A percentile compares a stretch with the other conserved stretches of the same genome.
phyloP scores from a whole-genome alignment of 2,113 vertebrate genomes.

The Fulica atra region DNA sequence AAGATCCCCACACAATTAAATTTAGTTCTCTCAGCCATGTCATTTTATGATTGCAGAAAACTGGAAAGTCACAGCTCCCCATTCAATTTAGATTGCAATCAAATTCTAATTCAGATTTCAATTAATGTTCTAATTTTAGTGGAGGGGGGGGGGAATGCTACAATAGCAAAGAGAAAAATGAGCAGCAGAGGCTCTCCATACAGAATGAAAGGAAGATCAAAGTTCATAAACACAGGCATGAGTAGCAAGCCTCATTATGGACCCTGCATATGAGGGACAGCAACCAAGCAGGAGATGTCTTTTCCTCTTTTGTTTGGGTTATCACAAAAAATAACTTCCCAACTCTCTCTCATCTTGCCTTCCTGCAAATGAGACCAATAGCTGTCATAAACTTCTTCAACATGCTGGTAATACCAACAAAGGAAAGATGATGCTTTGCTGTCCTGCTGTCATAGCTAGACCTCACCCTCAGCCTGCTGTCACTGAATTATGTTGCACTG shows the following conservation, averaged over 20 bases:
- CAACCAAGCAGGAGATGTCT: not conserved
- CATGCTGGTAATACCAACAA: rapidly evolving
- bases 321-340: not conserved
- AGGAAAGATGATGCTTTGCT: not conserved
- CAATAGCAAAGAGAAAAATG: constrained; percentile 11
- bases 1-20: not conserved
- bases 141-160: not conserved
- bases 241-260: not conserved
- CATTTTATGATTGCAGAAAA: constrained; percentile 49
- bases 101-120: constrained; percentile 68
- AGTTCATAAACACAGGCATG: not conserved
- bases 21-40: constrained; percentile 22
- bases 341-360: not conserved
- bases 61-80: constrained; percentile 23
- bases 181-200: not conserved
- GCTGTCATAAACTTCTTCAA: not conserved
- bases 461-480: not conserved
- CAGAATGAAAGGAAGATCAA: constrained; percentile 30
- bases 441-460: not conserved
- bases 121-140: constrained; percentile 62
- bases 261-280: not conserved
- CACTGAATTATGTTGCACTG: not conserved
- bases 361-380: not conserved
- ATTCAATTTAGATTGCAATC: constrained; percentile 69
- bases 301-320: not conserved